These are phyloP conservation scores for Otolemur crassicaudatus DNA, from an alignment of 2,797 vertebrate genomes.

Conservation along the genomic window DNA sequence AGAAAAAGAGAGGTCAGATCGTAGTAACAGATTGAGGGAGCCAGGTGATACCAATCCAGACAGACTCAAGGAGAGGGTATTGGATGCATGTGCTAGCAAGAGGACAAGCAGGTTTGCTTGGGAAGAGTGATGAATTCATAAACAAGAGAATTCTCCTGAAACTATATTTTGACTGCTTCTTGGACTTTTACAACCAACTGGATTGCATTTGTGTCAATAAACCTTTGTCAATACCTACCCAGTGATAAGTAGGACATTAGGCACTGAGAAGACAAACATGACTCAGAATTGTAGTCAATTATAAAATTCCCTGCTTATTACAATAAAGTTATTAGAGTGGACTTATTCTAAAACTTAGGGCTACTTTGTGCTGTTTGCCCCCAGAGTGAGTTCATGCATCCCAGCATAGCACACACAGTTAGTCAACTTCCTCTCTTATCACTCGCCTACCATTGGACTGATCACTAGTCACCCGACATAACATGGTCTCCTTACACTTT, in stretches of 20 bases:
- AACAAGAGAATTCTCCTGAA: not conserved
- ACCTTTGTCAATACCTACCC: not conserved
- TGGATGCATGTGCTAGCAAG: not conserved
- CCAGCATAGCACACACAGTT: not conserved
- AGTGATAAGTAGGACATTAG: not conserved
- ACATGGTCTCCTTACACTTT: not conserved
- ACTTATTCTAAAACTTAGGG: slow-evolving; percentile 4
- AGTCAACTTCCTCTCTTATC: not conserved
- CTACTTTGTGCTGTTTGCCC: not conserved
- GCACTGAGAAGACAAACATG: not conserved
- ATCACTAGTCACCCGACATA: not conserved
- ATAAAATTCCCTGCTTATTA: not conserved
- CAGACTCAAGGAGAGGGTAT: not conserved
- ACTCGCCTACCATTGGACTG: not conserved
- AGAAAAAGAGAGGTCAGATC: not conserved
- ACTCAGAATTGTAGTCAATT: not conserved
- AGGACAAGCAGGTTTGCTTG: not conserved
- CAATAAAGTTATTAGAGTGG: not conserved
- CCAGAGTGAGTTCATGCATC: not conserved
- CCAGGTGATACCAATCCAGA: not conserved
- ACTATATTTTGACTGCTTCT: not conserved
- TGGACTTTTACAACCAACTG: slow-evolving; percentile 22
- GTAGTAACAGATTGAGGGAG: not conserved
- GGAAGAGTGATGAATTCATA: not conserved
- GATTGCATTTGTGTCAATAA: not conserved